phyloP scores from a whole-genome alignment of 2,888 invertebrate genomes.

The Abrostola triplasia region DNA sequence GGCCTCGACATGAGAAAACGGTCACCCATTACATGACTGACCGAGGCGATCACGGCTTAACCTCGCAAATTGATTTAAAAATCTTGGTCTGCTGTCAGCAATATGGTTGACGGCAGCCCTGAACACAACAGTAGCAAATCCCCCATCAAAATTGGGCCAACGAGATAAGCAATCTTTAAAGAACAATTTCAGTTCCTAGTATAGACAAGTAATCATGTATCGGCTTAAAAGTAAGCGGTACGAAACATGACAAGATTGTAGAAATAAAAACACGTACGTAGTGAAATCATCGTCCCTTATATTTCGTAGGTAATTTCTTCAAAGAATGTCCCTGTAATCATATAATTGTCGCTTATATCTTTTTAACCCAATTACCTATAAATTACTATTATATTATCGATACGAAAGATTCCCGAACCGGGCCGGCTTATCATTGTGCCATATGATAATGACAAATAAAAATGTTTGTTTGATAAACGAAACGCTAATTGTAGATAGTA shows the following conservation, averaged over 20 bases:
- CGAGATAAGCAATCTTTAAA: conserved; percentile 33
- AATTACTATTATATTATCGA: conserved; percentile 70
- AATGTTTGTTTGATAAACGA: conserved; percentile 38
- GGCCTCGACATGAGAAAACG: not conserved
- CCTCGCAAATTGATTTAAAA: too few relatives aligned
- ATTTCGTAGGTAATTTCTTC: conserved; percentile 1
- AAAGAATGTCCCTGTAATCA: conserved; percentile 37
- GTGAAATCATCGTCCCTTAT: not conserved
- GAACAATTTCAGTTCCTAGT: conserved; percentile 27
- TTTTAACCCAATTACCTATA: conserved; percentile 79
- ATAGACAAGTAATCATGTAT: conserved; percentile 32
- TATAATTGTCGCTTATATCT: conserved; percentile 52
- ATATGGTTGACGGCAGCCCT: too few relatives aligned
- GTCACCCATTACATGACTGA: not conserved
- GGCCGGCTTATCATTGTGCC: conserved; percentile 60
- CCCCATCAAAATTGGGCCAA: conserved; percentile 25
- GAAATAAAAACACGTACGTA: not conserved
- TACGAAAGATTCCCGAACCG: conserved; percentile 62
- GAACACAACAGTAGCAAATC: conserved; percentile 7
- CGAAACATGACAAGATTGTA: conserved; percentile 9
- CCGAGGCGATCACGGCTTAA: too few relatives aligned
- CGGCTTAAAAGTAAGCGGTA: conserved; percentile 22
- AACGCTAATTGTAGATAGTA: conserved; percentile 33
- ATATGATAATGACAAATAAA: conserved; percentile 50
- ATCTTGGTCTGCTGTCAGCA: too few relatives aligned